Evolutionary conservation across 2,113 vertebrate species (phyloP).

Genomic region (Larimichthys polyactis): DNA sequence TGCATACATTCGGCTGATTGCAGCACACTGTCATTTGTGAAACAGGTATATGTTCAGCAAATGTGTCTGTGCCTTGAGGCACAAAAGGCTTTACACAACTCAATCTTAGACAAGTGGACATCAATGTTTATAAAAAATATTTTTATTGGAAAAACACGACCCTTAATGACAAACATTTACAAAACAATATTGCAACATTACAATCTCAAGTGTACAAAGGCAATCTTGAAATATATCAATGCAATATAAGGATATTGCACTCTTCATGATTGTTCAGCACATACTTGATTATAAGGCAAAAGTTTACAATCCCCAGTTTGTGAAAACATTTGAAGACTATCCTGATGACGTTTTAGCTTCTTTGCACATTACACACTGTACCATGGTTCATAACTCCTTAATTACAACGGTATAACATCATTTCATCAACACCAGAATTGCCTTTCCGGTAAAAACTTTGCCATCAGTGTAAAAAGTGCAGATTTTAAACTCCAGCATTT

Average conservation of each 20-base stretch:
- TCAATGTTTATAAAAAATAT: constrained; percentile 65
- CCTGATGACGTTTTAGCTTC: constrained; percentile 36
- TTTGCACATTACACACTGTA: constrained; percentile 16
- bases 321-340: constrained; percentile 54
- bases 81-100: background rate
- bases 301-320: constrained; percentile 52
- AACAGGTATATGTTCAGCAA: background rate
- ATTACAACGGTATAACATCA: background rate
- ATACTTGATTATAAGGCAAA: constrained; percentile 72
- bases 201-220: constrained; percentile 76
- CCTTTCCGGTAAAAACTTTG: constrained; percentile 20
- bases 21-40: background rate
- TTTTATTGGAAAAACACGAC: constrained; percentile 72
- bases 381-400: background rate
- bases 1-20: background rate
- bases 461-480: constrained; percentile 50
- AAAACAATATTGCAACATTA: constrained; percentile 66
- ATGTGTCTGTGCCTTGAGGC: background rate
- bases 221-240: constrained; percentile 63
- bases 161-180: constrained; percentile 55
- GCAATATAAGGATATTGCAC: constrained; percentile 72
- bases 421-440: background rate
- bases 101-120: too few species aligned
- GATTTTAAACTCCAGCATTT: constrained; percentile 71
- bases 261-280: constrained; percentile 68